Conservation (phyloP, 2,888 invertebrate species). For the Coleophora flavipennella region DNA sequence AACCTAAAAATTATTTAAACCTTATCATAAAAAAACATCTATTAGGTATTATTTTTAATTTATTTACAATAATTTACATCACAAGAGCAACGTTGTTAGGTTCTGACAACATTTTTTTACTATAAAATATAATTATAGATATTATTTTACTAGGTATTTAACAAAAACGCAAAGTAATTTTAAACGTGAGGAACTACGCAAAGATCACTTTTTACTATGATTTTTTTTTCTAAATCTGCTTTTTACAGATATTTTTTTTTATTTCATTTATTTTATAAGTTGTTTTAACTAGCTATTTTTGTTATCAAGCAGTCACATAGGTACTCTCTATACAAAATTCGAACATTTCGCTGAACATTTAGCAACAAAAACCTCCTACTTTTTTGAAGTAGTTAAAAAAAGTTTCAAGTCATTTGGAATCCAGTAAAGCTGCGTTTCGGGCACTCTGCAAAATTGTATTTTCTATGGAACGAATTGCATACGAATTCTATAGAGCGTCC, state of each 20-base stretch:
- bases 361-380: no score
- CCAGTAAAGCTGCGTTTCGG: no score
- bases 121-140: slow-evolving; percentile 3
- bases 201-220: slow-evolving; percentile 22
- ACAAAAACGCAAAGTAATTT: slow-evolving; percentile 20
- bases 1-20: slow-evolving; percentile 39
- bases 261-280: no score
- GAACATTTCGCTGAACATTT: no score
- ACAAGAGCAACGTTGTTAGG: slow-evolving; percentile 51
- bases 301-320: no score
- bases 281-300: no score
- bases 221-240: neutral
- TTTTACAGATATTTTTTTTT: neutral
- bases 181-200: slow-evolving; percentile 36
- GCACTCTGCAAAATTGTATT: no score
- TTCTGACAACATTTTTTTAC: slow-evolving; percentile 28
- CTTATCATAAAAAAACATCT: slow-evolving; percentile 40
- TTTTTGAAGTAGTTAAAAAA: no score
- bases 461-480: no score
- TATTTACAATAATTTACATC: slow-evolving; percentile 72
- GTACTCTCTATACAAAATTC: no score
- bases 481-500: no score
- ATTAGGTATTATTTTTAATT: slow-evolving; percentile 31
- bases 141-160: slow-evolving; percentile 16
- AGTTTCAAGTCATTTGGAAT: neutral